Evolutionary conservation across 1,140 invertebrate species (phyloP).

Genomic region (Maniola jurtina): DNA sequence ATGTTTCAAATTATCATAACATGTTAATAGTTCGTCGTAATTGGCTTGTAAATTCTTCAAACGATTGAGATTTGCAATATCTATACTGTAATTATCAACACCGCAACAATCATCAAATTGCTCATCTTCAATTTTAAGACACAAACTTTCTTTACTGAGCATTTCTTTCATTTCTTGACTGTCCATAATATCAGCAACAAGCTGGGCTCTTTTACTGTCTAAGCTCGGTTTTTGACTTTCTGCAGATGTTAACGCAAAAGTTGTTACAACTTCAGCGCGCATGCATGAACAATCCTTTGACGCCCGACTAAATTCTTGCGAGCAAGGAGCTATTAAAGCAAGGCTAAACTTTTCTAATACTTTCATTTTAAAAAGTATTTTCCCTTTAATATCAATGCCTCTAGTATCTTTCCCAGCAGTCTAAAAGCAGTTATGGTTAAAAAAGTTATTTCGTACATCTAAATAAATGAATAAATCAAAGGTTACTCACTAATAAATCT

Average conservation of each 20-base stretch:
- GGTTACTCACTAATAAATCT: slow-evolving; percentile 49
- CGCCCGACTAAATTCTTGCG: slow-evolving; percentile 37
- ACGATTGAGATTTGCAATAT: slow-evolving; percentile 55
- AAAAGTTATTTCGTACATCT: neutral
- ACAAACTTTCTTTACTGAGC: slow-evolving; percentile 47
- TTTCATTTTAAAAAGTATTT: slow-evolving; percentile 71
- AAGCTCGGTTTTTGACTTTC: slow-evolving; percentile 37
- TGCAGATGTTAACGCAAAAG: slow-evolving; percentile 47
- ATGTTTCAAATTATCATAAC: slow-evolving; percentile 63
- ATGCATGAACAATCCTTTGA: slow-evolving; percentile 55
- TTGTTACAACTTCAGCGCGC: slow-evolving; percentile 46
- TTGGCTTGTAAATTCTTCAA: slow-evolving; percentile 65
- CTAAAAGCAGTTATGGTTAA: slow-evolving; percentile 18
- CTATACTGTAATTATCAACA: slow-evolving; percentile 47
- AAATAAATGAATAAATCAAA: neutral
- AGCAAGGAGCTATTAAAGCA: slow-evolving; percentile 64
- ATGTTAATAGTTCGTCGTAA: slow-evolving; percentile 60
- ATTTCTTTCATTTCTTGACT: slow-evolving; percentile 71
- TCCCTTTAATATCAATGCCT: slow-evolving; percentile 61
- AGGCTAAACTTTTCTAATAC: slow-evolving; percentile 66
- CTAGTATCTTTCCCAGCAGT: slow-evolving; percentile 62
- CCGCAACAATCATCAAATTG: slow-evolving; percentile 35
- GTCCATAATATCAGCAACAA: slow-evolving; percentile 69
- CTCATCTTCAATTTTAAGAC: slow-evolving; percentile 37
- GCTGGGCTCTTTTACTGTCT: slow-evolving; percentile 61